Percentiles rank a stretch among this genome's conserved stretches.
Evolutionary conservation across 1,140 invertebrate species (phyloP).

Genomic region (Teleogryllus occipitalis): DNA sequence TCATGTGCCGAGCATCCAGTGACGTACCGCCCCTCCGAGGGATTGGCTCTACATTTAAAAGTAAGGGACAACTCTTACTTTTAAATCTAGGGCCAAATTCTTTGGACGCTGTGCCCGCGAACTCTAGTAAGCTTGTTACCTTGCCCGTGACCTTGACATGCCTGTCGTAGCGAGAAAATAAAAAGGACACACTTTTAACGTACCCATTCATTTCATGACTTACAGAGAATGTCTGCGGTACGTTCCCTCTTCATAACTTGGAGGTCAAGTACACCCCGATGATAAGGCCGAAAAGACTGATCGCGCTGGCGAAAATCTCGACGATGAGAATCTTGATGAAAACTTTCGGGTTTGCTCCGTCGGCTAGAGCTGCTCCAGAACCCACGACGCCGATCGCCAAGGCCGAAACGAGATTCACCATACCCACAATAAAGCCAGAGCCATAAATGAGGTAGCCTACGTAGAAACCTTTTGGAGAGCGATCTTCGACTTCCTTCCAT

Average conservation of each 20-base stretch:
- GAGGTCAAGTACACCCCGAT: slow-evolving; percentile 43
- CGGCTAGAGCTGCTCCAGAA: slow-evolving; percentile 59
- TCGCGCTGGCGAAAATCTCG: slow-evolving; percentile 65
- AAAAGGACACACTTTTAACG: too few relatives aligned
- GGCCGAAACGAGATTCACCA: slow-evolving; percentile 60
- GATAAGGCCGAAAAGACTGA: slow-evolving; percentile 64
- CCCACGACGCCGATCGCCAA: slow-evolving; percentile 57
- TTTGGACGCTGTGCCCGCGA: too few relatives aligned
- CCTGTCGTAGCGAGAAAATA: too few relatives aligned
- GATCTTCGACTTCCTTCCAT: background rate
- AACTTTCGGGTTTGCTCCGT: slow-evolving; percentile 56
- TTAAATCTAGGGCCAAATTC: too few relatives aligned
- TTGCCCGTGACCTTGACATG: too few relatives aligned
- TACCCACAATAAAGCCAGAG: slow-evolving; percentile 57
- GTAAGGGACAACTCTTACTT: too few relatives aligned
- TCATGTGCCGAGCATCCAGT: too few relatives aligned
- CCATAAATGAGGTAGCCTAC: slow-evolving; percentile 59
- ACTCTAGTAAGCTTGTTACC: too few relatives aligned
- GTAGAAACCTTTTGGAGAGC: slow-evolving; percentile 28
- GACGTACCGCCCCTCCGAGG: too few relatives aligned
- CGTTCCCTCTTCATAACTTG: background rate
- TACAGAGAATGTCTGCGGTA: too few relatives aligned
- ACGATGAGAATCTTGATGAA: slow-evolving; percentile 67
- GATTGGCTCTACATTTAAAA: too few relatives aligned
- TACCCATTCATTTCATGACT: too few relatives aligned